Conservation (phyloP, 2,797 vertebrate genomes). For the Hemibagrus guttatus region DNA sequence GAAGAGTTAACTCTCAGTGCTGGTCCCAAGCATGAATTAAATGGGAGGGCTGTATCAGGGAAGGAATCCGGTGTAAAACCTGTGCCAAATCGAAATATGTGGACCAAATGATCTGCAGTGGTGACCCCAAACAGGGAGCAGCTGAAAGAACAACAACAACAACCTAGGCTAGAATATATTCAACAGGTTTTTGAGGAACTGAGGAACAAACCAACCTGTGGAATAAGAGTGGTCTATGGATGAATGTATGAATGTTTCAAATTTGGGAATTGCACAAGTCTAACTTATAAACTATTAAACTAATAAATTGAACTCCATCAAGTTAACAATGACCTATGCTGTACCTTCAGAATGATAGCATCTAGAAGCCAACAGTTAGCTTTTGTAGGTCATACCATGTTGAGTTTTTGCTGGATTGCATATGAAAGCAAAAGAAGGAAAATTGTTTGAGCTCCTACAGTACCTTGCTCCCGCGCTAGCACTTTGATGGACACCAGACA, state of each 20-base stretch:
- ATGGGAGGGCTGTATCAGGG: no score
- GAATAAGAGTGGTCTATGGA: background rate
- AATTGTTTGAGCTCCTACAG: constrained; percentile 38
- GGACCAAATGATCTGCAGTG: no score
- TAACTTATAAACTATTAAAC: no score
- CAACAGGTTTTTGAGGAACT: no score
- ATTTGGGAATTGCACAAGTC: background rate
- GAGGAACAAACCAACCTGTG: background rate
- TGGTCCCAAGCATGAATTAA: no score
- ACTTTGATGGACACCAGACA: constrained; percentile 55
- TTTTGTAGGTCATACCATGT: background rate
- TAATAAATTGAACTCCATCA: background rate
- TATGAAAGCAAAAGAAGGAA: constrained; percentile 29
- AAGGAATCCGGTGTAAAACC: no score
- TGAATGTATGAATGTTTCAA: background rate
- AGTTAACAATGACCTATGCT: background rate
- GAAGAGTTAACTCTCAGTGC: no score
- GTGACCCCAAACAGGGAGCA: no score
- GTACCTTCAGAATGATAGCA: background rate
- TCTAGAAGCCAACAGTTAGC: background rate
- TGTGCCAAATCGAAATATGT: no score
- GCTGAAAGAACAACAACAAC: no score
- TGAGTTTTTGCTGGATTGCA: background rate
- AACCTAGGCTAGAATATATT: background rate
- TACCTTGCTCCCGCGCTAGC: constrained; percentile 30